Percentiles rank a stretch among this genome's conserved stretches.
These are phyloP conservation scores for Oryzias curvinotus DNA, from an alignment of 2,113 vertebrate species.

Conservation along the genomic window DNA sequence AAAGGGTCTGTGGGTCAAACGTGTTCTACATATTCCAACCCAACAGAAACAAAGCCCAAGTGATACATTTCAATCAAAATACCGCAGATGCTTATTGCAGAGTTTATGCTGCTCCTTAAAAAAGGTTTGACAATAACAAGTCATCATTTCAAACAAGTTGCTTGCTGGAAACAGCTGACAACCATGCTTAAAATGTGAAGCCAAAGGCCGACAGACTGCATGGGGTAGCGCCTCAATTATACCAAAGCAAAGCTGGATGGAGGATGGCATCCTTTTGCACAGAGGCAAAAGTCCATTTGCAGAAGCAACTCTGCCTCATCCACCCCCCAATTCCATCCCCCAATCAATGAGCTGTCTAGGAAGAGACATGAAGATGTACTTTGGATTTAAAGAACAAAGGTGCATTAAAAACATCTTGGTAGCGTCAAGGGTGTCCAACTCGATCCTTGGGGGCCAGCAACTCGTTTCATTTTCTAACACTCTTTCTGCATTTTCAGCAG, in stretches of 20 bases:
- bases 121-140: slow-evolving; percentile 50
- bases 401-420: slow-evolving; percentile 44
- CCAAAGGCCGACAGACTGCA: slow-evolving; percentile 37
- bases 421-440: slow-evolving; percentile 7
- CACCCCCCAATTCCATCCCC: slow-evolving; percentile 45
- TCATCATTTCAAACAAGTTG: slow-evolving; percentile 61
- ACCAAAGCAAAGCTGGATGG: slow-evolving; percentile 36
- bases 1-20: slow-evolving; percentile 26
- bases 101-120: slow-evolving; percentile 35
- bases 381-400: slow-evolving; percentile 48
- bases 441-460: too few species aligned
- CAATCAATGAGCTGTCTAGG: slow-evolving; percentile 68
- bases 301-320: slow-evolving; percentile 48
- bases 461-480: too few species aligned
- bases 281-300: slow-evolving; percentile 45
- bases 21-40: slow-evolving; percentile 36
- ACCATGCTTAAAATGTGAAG: slow-evolving; percentile 63
- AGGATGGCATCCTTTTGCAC: slow-evolving; percentile 58
- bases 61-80: too few species aligned
- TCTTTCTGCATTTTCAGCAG: too few species aligned
- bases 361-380: slow-evolving; percentile 60
- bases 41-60: slow-evolving; percentile 4
- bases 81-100: background rate
- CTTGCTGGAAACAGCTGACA: slow-evolving; percentile 61
- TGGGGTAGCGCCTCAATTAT: slow-evolving; percentile 6